These are phyloP conservation scores for Heterodera filipjevi DNA, from an alignment of 2,888 invertebrate genomes.

Conservation along the genomic window DNA sequence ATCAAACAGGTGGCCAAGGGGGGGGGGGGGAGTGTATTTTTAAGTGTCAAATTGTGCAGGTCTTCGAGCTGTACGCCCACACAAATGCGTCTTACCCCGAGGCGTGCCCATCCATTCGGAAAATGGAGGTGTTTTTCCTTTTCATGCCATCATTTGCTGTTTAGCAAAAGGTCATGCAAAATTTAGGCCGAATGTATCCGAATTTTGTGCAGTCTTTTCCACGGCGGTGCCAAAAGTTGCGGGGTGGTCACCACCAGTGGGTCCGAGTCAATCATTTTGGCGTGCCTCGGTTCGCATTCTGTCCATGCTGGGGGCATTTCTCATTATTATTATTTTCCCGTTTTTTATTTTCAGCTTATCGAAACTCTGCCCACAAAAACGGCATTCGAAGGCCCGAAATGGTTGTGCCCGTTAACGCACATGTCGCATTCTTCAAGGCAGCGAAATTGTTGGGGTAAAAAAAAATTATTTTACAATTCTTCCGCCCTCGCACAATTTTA, in stretches of 20 bases:
- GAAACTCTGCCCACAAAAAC: constrained; percentile 78
- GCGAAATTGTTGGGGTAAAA: constrained; percentile 72
- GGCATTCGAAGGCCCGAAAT: constrained; percentile 88
- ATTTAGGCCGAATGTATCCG: constrained; percentile 77
- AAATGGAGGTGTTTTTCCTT: constrained; percentile 76
- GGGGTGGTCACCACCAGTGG: constrained; percentile 87
- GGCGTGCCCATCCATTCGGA: constrained; percentile 82
- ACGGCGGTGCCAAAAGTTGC: constrained; percentile 80
- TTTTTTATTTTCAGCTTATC: constrained; percentile 67
- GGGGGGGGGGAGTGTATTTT: too few species aligned
- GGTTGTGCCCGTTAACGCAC: constrained; percentile 84
- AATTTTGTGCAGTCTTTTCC: constrained; percentile 74
- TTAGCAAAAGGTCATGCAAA: neutral
- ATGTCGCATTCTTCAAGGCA: constrained; percentile 92
- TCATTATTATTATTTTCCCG: neutral
- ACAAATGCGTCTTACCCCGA: constrained; percentile 96
- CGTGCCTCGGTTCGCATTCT: constrained; percentile 74
- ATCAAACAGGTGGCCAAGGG: constrained; percentile 23
- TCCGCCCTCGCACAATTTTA: too few species aligned
- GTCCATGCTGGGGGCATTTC: too few species aligned
- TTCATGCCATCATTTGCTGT: neutral
- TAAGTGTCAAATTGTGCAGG: constrained; percentile 68
- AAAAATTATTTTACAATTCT: neutral
- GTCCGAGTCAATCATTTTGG: constrained; percentile 95
- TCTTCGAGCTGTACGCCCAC: constrained; percentile 85